A percentile compares a stretch with the other conserved stretches of the same genome.
phyloP scores from a whole-genome alignment of 2,113 vertebrate species.

The Pelecanoides urinatrix region DNA sequence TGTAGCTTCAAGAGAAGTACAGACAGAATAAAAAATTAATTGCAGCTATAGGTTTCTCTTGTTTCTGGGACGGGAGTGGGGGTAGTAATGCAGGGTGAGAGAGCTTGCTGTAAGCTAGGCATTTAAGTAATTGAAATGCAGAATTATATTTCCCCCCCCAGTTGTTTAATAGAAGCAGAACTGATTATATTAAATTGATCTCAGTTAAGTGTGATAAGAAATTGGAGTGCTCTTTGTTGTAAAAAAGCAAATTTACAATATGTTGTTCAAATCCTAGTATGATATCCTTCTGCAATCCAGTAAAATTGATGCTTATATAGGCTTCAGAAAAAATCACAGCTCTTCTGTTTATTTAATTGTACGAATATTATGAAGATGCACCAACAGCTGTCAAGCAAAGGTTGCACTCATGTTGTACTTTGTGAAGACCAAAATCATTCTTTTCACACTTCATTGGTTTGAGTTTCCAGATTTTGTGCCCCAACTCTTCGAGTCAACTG shows the following conservation, averaged over 20 bases:
- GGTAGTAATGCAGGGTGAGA: neutral
- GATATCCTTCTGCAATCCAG: slow-evolving; percentile 18
- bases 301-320: slow-evolving; percentile 18
- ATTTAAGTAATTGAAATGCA: slow-evolving; percentile 43
- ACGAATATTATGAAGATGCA: neutral
- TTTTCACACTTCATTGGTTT: neutral
- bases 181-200: slow-evolving; percentile 31
- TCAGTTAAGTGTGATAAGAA: slow-evolving; percentile 27
- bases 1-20: neutral
- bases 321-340: slow-evolving; percentile 46
- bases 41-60: neutral
- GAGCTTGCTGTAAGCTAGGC: neutral
- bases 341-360: slow-evolving; percentile 41
- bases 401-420: neutral
- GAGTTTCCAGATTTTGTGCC: neutral
- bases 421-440: neutral
- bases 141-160: neutral
- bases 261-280: slow-evolving; percentile 33
- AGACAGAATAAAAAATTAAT: neutral
- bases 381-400: neutral
- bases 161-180: slow-evolving; percentile 34
- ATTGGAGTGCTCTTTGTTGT: neutral
- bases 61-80: neutral
- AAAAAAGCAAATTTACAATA: slow-evolving; percentile 24
- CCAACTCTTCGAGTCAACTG: neutral